Evolutionary conservation across 2,797 vertebrate species (phyloP), one percentile per base, ranked within the genome.

Genomic region (Pangasius mekongensis): DNA sequence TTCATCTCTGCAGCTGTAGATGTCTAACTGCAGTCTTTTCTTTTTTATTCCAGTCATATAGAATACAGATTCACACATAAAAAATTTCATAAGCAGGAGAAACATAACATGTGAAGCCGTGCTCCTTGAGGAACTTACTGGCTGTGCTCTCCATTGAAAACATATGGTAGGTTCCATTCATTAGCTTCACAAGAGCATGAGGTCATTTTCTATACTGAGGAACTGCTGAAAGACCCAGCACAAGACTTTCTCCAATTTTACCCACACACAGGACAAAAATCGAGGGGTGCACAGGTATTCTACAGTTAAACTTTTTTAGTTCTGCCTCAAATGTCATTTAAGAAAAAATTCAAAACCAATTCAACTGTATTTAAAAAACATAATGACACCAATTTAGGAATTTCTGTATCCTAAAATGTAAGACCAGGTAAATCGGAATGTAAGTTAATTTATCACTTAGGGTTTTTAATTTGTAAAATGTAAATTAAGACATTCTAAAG

Each of bases 131-230:
- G 52, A 87, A 73, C 62, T 18, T 60, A 56, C 71, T 78, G 43
- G 60, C 86, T 62, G 66, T 83, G 85, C 76, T 67, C 54, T 86
- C 47, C 80, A 89, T 85, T 90, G 87, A 87, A 89, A 82, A 86
- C 86, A 91, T 11, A 86, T 80, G 84, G 64, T 22, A 58, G 54
- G 81, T 66, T 83, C 84, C 73, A 87, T 80, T 84, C 86, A 86
- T 86, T 89, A 73, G 71, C 82, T 83, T 69, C 58, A 83, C 80
- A 73, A 60, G 36, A 87, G 60, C 76, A 89, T 89, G 83, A 90
- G 87, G 77, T 83, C 89, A 82, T 87, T 27, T 82, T 87, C 33
- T 82, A 87, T 36, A 58, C 36, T 6, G 33, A 43, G 36, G 84
- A 86, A 22, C 5, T 64, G 56, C 36, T 86, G 73, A 49, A 30